phyloP scores from a whole-genome alignment of 2,888 invertebrate species.

The Monoplex corrugatus region DNA sequence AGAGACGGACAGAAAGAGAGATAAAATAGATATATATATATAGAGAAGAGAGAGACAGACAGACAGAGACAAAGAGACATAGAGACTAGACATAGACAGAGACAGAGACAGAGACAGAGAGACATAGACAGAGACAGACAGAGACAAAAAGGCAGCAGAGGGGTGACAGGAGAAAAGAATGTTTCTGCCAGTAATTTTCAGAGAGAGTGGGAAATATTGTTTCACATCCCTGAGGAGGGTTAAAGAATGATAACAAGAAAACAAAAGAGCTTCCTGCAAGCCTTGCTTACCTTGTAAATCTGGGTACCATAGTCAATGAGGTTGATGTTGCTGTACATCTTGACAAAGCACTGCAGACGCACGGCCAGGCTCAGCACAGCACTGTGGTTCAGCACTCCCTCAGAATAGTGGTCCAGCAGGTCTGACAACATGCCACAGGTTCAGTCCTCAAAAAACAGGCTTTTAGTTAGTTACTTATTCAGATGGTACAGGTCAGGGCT shows the following conservation, averaged over 20 bases:
- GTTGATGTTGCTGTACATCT: conserved; percentile 64
- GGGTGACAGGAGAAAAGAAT: background rate
- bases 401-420: conserved; percentile 60
- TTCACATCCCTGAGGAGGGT: background rate
- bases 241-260: background rate
- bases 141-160: too few relatives aligned
- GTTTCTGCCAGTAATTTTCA: background rate
- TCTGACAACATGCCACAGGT: conserved; percentile 50
- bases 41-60: too few relatives aligned
- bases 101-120: too few relatives aligned
- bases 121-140: too few relatives aligned
- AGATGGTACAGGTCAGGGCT: too few relatives aligned
- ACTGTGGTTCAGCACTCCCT: conserved; percentile 68
- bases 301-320: conserved; percentile 55
- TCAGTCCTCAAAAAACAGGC: too few relatives aligned
- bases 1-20: too few relatives aligned
- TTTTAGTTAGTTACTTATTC: too few relatives aligned
- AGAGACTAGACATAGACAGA: too few relatives aligned
- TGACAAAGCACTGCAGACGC: conserved; percentile 65
- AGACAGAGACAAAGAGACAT: too few relatives aligned
- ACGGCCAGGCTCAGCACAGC: conserved; percentile 67
- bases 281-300: conserved; percentile 53
- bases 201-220: too few relatives aligned
- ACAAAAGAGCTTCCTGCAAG: background rate
- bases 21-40: too few relatives aligned